phyloP scores from a whole-genome alignment of 2,113 vertebrate species.

The Pomatorhinus ruficollis region DNA sequence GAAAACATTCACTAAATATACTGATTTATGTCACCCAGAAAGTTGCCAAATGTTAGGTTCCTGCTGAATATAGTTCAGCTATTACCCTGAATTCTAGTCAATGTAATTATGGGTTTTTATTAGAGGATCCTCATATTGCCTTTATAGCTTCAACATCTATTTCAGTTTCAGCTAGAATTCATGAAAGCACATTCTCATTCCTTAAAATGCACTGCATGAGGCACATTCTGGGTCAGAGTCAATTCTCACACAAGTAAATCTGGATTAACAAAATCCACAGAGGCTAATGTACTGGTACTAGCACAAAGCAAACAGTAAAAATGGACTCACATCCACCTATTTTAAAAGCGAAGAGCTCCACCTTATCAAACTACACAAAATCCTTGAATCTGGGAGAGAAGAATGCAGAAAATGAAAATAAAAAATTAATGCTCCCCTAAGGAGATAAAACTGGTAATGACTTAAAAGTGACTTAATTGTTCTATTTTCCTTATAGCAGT shows the following conservation, averaged over 20 bases:
- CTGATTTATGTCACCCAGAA: constrained; percentile 17
- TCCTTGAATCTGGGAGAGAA: neutral
- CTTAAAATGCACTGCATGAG: constrained; percentile 21
- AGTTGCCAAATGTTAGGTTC: constrained; percentile 3
- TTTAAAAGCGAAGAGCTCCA: constrained; percentile 25
- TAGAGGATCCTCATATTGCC: constrained; percentile 4
- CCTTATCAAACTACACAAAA: neutral
- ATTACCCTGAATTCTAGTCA: constrained; percentile 8
- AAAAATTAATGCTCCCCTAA: constrained; percentile 15
- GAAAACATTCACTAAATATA: constrained; percentile 22
- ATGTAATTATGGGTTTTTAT: constrained; percentile 32
- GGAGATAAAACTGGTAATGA: constrained; percentile 26
- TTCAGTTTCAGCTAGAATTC: constrained; percentile 15
- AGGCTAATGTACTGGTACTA: constrained; percentile 15
- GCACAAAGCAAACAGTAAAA: constrained; percentile 20
- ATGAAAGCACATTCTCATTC: neutral
- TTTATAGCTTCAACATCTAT: constrained; percentile 8
- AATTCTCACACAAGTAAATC: constrained; percentile 53
- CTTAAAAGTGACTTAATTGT: constrained; percentile 29
- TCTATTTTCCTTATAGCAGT: constrained; percentile 5
- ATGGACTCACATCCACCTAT: neutral
- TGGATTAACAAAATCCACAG: constrained; percentile 58
- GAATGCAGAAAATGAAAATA: constrained; percentile 21
- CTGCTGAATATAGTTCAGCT: neutral
- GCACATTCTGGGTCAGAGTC: constrained; percentile 30